Evolutionary conservation across 2,113 vertebrate species (phyloP), one percentile per base, ranked within the genome.

Genomic region (Seriola rivoliana): DNA sequence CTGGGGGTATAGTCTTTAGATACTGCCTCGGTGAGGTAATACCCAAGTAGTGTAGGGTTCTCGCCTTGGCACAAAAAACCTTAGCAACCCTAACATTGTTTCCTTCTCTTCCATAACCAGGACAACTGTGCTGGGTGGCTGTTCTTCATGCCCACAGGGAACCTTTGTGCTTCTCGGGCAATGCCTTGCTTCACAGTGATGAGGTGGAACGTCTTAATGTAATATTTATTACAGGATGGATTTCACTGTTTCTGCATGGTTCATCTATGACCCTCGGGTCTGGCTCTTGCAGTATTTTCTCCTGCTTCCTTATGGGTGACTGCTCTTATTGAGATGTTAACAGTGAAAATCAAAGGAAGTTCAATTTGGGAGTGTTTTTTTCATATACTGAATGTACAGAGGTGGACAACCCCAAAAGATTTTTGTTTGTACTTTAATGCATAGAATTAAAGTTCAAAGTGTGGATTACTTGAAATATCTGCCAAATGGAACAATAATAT

Each of bases 1-100:
- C 69, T 72, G 76, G 86, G 78, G 85, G 75, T 81, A 84, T 89
- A 86, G 80, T 88, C 77, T 85, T 93, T 92, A 88, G 90, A 87
- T 78, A 85, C 73, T 69, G 66, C 80, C 65, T 71, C 50, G 81
- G 50, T 4, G 8, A 78, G 69, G 81, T 89, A 80, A 85, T 87
- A 63, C 59, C 58, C 4, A 42, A 82, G 57, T 74, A 74, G 63
- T 79, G 52, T 62, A 69, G 25, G 75, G 54, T 83, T 82, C 64
- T 82, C 48, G 62, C 42, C 66, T 8, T 82, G 80, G 25, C 59
- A 71, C n/a, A 34, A 36, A 71, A 81, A 78, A 90, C 64, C 71
- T 76, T 44, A 76, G 78, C 63, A 85, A 86, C 71, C 70, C 64
- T 63, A 54, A 58, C 1, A 19, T 75, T 21, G 67, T 85, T 85